Conservation (phyloP, 2,888 invertebrate species). For the Caenorhabditis sp. region DNA sequence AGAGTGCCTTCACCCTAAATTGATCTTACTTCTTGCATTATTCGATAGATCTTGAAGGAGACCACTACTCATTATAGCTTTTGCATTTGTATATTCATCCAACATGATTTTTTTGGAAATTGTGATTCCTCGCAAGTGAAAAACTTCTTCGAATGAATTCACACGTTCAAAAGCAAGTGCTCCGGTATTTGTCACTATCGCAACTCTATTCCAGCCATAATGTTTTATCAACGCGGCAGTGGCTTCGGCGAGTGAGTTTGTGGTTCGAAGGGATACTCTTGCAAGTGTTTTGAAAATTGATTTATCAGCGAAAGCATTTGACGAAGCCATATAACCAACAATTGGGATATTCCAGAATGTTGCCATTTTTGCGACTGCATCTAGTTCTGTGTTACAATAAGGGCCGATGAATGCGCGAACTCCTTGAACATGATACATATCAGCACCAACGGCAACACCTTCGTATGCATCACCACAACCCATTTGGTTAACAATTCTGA, state of each 20-base stretch:
- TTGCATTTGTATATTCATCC: conserved; percentile 60
- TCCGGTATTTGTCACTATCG: conserved; percentile 56
- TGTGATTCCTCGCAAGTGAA: conserved; percentile 41
- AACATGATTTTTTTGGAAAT: conserved; percentile 58
- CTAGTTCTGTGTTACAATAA: conserved; percentile 68
- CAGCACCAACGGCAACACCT: conserved; percentile 69
- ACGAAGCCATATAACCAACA: conserved; percentile 69
- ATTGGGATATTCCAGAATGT: conserved; percentile 70
- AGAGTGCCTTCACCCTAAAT: no score
- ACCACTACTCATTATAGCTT: conserved; percentile 59
- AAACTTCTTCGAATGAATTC: conserved; percentile 53
- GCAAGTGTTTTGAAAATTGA: conserved; percentile 67
- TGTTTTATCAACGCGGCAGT: conserved; percentile 64
- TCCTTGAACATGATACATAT: conserved; percentile 69
- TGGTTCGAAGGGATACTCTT: conserved; percentile 67
- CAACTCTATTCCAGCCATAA: conserved; percentile 62
- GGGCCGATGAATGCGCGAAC: conserved; percentile 69
- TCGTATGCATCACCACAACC: conserved; percentile 69
- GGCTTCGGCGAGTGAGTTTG: conserved; percentile 67
- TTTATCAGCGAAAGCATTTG: conserved; percentile 68
- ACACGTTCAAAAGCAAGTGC: conserved; percentile 50
- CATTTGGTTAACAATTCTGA: conserved; percentile 64
- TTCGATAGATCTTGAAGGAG: conserved; percentile 62
- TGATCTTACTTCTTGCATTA: conserved; percentile 54
- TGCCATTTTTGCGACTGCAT: conserved; percentile 70